A percentile compares a stretch with the other conserved stretches of the same genome.
Evolutionary conservation across 92 coral and sea anemone genomes (phyloP).

Genomic region (Blastomussa wellsi): DNA sequence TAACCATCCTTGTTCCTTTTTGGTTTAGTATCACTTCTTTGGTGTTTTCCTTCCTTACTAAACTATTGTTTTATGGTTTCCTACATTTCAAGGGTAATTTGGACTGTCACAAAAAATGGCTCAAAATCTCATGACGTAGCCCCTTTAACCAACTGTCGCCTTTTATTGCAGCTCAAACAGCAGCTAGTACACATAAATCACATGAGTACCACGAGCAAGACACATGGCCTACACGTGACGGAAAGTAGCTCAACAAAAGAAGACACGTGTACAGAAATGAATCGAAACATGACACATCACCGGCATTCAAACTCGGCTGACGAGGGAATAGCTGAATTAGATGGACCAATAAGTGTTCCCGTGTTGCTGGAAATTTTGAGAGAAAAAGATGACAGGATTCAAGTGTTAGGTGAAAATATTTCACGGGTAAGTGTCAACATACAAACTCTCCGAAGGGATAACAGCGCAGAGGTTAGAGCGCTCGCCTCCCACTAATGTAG

Average conservation of each 20-base stretch:
- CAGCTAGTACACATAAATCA: neutral
- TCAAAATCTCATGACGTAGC: no score
- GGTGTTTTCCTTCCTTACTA: no score
- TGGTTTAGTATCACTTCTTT: no score
- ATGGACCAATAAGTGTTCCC: slow-evolving; percentile 64
- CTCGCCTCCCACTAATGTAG: no score
- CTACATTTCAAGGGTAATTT: no score
- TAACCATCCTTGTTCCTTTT: no score
- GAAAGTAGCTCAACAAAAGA: neutral
- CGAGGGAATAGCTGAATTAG: slow-evolving; percentile 68
- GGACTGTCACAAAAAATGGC: no score
- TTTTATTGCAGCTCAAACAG: slow-evolving; percentile 3
- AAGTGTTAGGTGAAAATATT: slow-evolving; percentile 46
- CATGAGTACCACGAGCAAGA: slow-evolving; percentile 2
- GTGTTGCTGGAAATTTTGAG: slow-evolving; percentile 58
- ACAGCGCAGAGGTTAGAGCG: no score
- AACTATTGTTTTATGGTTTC: no score
- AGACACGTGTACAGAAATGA: neutral
- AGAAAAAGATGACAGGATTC: slow-evolving; percentile 69
- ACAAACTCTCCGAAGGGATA: neutral
- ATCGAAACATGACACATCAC: neutral
- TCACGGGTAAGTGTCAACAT: slow-evolving; percentile 46
- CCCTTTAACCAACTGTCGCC: neutral
- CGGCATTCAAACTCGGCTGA: slow-evolving; percentile 39
- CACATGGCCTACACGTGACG: slow-evolving; percentile 8